phyloP scores from a whole-genome alignment of 2,797 vertebrate genomes.

The Hirundo rustica region DNA sequence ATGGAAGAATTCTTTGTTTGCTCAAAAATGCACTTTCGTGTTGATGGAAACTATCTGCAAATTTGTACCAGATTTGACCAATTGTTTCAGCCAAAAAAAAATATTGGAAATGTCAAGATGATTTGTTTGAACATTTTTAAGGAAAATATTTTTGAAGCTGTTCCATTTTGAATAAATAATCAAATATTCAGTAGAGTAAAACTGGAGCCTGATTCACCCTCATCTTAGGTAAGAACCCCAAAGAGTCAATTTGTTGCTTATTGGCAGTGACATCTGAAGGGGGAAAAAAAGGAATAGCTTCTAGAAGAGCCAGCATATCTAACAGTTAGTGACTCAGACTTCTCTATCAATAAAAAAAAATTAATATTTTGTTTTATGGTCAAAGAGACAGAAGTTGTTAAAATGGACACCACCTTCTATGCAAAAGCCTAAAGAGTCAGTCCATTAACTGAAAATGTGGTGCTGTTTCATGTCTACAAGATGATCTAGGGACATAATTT shows the following conservation, averaged over 20 bases:
- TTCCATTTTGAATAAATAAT: constrained; percentile 66
- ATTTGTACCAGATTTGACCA: constrained; percentile 68
- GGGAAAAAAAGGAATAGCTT: background rate
- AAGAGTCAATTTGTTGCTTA: background rate
- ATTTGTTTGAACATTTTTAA: constrained; percentile 67
- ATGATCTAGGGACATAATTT: background rate
- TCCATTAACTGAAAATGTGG: background rate
- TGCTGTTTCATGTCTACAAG: background rate
- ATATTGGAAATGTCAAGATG: constrained; percentile 60
- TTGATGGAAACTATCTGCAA: constrained; percentile 70
- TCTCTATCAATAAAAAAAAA: background rate
- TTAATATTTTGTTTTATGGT: background rate
- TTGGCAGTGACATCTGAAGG: background rate
- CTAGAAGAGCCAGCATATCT: background rate
- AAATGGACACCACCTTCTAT: background rate
- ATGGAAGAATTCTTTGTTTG: constrained; percentile 63
- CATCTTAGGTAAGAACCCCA: background rate
- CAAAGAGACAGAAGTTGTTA: background rate
- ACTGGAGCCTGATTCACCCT: background rate
- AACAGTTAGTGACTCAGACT: background rate
- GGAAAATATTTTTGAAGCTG: constrained; percentile 62
- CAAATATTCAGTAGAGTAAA: constrained; percentile 36
- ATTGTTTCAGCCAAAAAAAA: constrained; percentile 63
- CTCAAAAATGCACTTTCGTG: constrained; percentile 55
- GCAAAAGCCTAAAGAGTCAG: background rate